Evolutionary conservation across 2,113 vertebrate genomes (phyloP).

Genomic region (Trogon melanurus): DNA sequence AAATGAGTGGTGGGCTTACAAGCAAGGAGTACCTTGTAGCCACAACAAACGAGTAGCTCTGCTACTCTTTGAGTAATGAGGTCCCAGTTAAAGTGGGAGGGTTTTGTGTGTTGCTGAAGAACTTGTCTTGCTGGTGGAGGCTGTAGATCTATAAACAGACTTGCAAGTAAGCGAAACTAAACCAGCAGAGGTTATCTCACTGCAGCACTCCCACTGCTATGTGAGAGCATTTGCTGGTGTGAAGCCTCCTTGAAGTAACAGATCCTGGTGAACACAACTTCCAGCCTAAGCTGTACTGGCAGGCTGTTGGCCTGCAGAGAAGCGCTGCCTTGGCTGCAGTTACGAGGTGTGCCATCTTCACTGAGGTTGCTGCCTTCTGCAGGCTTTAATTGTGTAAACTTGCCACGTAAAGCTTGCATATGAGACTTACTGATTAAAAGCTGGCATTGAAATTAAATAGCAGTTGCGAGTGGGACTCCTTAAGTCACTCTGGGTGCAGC

Average conservation of each 20-base stretch:
- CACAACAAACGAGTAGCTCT: not conserved
- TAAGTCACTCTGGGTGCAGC: not conserved
- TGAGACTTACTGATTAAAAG: not conserved
- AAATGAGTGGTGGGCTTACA: accelerated
- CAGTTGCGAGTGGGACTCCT: not conserved
- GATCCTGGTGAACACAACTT: not conserved
- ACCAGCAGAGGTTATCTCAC: not conserved
- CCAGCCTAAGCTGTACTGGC: not conserved
- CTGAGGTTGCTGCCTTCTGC: not conserved
- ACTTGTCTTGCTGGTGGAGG: not conserved
- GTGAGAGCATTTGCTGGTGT: not conserved
- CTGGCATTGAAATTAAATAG: accelerated
- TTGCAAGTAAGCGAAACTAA: not conserved
- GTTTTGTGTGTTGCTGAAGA: not conserved
- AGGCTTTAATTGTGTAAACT: not conserved
- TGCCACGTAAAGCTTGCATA: not conserved
- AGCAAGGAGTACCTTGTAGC: not conserved
- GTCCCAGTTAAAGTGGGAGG: not conserved
- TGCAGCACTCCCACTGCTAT: not conserved
- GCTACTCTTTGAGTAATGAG: not conserved
- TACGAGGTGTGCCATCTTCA: accelerated
- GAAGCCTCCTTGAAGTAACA: not conserved
- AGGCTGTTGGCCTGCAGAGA: not conserved
- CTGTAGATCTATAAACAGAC: not conserved
- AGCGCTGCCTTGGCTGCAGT: not conserved